Evolutionary conservation across 2,113 vertebrate genomes (phyloP).

Genomic region (Regulus satrapa): DNA sequence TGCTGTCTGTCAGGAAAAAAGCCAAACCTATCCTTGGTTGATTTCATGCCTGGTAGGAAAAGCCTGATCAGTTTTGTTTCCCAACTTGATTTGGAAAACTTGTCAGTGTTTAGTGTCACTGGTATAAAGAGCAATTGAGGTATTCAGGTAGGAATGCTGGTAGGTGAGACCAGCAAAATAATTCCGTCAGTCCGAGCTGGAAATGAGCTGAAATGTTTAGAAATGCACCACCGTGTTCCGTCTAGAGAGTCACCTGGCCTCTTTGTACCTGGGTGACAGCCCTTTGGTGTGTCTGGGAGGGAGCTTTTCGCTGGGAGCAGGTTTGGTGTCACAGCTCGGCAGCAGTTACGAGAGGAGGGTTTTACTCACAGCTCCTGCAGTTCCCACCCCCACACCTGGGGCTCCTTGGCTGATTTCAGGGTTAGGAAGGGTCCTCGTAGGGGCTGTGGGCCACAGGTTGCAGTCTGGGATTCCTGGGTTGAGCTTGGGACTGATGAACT

Average conservation of each 20-base stretch:
- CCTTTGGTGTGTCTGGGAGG: neutral
- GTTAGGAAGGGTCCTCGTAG: neutral
- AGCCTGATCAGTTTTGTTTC: neutral
- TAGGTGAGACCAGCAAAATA: neutral
- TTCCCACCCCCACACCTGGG: neutral
- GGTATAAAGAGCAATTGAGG: neutral
- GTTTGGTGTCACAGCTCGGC: neutral
- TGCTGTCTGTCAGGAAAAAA: neutral
- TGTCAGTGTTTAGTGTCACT: neutral
- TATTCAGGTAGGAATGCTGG: neutral
- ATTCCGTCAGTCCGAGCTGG: neutral
- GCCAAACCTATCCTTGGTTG: rapidly evolving
- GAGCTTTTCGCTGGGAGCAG: neutral
- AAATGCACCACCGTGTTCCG: neutral
- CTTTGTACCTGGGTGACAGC: neutral
- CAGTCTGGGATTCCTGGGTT: neutral
- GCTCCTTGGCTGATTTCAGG: neutral
- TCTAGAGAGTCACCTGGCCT: neutral
- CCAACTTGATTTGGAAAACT: neutral
- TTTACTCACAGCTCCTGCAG: neutral
- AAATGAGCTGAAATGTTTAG: neutral
- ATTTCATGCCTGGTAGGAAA: neutral
- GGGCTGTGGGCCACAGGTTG: neutral
- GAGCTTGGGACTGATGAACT: neutral
- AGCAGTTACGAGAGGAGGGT: neutral